A percentile compares a stretch with the other conserved stretches of the same genome.
These are phyloP conservation scores for Rhombomys opimus DNA, from an alignment of 2,113 vertebrate genomes.

Conservation along the genomic window DNA sequence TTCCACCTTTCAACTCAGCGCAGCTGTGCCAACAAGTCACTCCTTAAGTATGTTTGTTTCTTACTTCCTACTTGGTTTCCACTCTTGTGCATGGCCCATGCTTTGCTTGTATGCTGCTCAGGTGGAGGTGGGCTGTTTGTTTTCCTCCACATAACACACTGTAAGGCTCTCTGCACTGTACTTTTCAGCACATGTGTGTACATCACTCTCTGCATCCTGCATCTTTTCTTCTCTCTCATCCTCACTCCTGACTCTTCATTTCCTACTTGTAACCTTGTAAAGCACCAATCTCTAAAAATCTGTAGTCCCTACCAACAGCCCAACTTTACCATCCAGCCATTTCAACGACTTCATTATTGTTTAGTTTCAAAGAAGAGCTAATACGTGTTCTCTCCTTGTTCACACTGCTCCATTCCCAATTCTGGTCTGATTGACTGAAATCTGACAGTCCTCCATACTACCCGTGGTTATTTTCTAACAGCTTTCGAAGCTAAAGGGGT, in stretches of 20 bases:
- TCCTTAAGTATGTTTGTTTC: no score
- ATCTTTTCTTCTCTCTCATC: background rate
- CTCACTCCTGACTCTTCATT: no score
- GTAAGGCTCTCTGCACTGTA: no score
- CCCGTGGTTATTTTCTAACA: background rate
- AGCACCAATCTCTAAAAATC: background rate
- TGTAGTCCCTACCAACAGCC: background rate
- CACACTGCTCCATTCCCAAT: background rate
- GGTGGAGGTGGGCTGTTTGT: background rate
- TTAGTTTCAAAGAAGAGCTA: background rate
- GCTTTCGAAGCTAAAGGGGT: no score
- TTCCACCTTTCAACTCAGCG: background rate
- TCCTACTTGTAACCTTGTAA: background rate
- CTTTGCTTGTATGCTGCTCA: background rate
- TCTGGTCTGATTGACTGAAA: background rate
- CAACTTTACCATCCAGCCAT: background rate
- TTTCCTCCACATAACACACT: background rate
- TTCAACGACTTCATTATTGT: background rate
- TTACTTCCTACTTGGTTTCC: background rate
- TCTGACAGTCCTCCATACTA: background rate
- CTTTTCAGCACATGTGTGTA: background rate
- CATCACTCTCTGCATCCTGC: background rate
- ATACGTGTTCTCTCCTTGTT: background rate
- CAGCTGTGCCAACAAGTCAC: background rate
- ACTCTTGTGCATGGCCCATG: background rate